Conservation (phyloP, 2,888 invertebrate genomes). For the Aspidiotus destructor region DNA sequence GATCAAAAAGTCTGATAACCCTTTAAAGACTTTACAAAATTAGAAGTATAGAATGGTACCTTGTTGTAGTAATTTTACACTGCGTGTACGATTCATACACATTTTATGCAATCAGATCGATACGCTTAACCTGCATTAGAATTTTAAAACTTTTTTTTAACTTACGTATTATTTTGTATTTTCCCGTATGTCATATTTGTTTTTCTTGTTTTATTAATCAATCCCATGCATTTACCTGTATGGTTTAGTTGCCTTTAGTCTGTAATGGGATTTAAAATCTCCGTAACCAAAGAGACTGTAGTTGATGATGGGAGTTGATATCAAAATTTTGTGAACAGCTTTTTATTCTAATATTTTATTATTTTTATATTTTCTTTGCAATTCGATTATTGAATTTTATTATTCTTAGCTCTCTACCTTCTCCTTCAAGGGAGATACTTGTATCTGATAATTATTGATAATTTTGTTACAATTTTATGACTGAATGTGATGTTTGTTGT, state of each 20-base stretch:
- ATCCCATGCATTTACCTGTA: conserved; percentile 16
- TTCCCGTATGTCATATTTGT: conserved; percentile 8
- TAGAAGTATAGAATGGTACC: conserved; percentile 4
- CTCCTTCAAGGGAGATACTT: background rate
- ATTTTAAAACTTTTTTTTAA: conserved; percentile 5
- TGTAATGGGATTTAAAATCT: conserved; percentile 15
- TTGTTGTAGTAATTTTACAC: background rate
- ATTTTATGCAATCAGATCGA: conserved; percentile 13
- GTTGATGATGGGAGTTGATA: conserved; percentile 10
- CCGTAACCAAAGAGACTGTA: conserved; percentile 30
- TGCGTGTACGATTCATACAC: background rate
- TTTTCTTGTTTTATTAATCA: conserved; percentile 10
- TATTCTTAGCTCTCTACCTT: background rate
- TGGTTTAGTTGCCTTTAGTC: conserved; percentile 13
- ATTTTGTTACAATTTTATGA: background rate
- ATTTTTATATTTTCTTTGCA: background rate
- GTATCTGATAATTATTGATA: background rate
- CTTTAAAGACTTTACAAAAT: conserved; percentile 23
- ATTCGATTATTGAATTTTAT: background rate
- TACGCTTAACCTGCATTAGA: conserved; percentile 17
- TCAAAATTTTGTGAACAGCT: conserved; percentile 24
- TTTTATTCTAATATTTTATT: conserved; percentile 6
- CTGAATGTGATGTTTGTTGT: background rate
- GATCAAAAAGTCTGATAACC: conserved; percentile 26
- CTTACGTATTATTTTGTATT: conserved; percentile 8